Base-by-base conservation (phyloP, 2,797 vertebrate species). In the Sebastes nivosus region DNA sequence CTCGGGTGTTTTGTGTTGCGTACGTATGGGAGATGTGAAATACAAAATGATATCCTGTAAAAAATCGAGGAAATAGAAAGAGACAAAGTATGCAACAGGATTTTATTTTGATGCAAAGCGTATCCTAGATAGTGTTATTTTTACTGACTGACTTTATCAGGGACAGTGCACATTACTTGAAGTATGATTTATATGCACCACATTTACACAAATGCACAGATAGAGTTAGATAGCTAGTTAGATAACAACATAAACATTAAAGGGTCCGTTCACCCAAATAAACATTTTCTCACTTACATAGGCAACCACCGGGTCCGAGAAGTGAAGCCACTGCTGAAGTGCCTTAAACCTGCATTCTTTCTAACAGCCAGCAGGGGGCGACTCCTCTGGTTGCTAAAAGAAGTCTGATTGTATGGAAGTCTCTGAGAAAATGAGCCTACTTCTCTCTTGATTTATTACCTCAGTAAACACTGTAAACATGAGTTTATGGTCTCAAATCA, bases 11-110 rank as follows among this genome's bases (percentile, higher is more conserved):
- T 76, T 79, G 67, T 66, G 24, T 50, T 14, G 52, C 75, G 66
- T 42, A 60, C 74, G 32, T 73, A 34, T 50, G 75, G 75, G 67
- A 84, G 74, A 85, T 77, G 73, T 75, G 38, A 77, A 81, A 82
- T 46, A 78, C 52, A 71, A 77, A 83, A 80, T 24, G 4, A 73
- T 73, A 42, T 58, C 73, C 34, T 69, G 66, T 70, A 14, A 76
- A 76, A n/a, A 84, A 72, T 34, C 3, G 16, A 80, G 34, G 38
- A 68, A 83, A 69, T 70, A 8, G 72, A 61, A 74, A 69, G 57
- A 55, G 82, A 72, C 77, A 82, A 57, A 42, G 60, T 22, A 30
- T 29, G 55, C 20, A 73, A 66, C 12, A 52, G 42, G 63, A 59
- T 52, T 83, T 65, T 29, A 69, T 36, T 66, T 69, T 66, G 20